Evolutionary conservation across 2,888 invertebrate genomes (phyloP).

Genomic region (Parnassius mnemosyne): DNA sequence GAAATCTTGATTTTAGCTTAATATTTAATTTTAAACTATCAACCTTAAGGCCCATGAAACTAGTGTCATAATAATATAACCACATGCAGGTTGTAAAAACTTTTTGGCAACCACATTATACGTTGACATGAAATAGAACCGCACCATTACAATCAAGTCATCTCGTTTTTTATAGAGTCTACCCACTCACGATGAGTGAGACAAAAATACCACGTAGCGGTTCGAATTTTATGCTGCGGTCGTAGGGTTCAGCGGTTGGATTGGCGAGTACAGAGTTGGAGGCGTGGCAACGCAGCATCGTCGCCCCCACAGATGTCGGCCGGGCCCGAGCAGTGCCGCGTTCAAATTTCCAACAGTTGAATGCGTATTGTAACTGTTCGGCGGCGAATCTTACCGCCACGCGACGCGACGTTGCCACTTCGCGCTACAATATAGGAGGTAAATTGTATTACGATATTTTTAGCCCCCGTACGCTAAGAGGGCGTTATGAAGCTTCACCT

Average conservation of each 20-base stretch:
- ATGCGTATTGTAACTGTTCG: constrained; percentile 71
- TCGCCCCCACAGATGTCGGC: constrained; percentile 63
- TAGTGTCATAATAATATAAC: constrained; percentile 11
- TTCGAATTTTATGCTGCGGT: constrained; percentile 44
- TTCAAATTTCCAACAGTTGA: constrained; percentile 72
- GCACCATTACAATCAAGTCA: constrained; percentile 39
- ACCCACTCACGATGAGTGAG: constrained; percentile 36
- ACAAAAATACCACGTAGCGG: constrained; percentile 34
- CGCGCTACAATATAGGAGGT: constrained; percentile 64
- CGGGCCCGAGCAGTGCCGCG: constrained; percentile 64
- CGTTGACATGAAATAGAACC: constrained; percentile 35
- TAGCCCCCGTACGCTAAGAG: constrained; percentile 27
- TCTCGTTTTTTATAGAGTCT: constrained; percentile 38
- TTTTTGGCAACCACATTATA: constrained; percentile 13
- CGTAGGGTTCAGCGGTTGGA: constrained; percentile 37
- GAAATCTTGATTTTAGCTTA: constrained; percentile 13
- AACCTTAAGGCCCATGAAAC: background rate
- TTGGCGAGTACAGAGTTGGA: constrained; percentile 52
- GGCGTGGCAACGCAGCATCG: constrained; percentile 65
- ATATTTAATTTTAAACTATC: background rate
- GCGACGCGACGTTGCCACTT: constrained; percentile 59
- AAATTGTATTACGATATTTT: constrained; percentile 50
- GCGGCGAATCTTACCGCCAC: constrained; percentile 56
- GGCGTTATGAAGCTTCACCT: constrained; percentile 26
- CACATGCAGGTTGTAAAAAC: constrained; percentile 11